Percentiles rank a stretch among this genome's conserved stretches.
phyloP scores from a whole-genome alignment of 2,113 vertebrate species.

The Brachyistius frenatus region DNA sequence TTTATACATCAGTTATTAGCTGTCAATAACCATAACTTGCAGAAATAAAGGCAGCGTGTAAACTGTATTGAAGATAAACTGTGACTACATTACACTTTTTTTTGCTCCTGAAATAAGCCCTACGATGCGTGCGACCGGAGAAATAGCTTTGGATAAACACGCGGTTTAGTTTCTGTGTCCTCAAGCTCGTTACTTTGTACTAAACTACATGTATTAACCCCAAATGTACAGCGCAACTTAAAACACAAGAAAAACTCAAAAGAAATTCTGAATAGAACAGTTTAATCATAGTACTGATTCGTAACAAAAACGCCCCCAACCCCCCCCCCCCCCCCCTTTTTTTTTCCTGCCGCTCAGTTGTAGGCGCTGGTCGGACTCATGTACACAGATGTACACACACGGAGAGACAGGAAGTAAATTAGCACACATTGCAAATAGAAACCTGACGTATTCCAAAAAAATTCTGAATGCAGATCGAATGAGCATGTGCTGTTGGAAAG shows the following conservation, averaged over 20 bases:
- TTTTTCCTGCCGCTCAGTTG: constrained; percentile 57
- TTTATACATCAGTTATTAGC: too few relatives aligned
- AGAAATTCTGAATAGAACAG: constrained; percentile 77
- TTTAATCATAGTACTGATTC: constrained; percentile 81
- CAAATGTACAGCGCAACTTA: not conserved
- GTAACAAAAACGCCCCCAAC: constrained; percentile 82
- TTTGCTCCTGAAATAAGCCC: too few relatives aligned
- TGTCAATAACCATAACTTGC: too few relatives aligned
- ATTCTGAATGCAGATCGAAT: constrained; percentile 55
- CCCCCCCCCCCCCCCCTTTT: constrained; percentile 34
- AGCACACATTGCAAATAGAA: constrained; percentile 72
- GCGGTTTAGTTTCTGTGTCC: too few relatives aligned
- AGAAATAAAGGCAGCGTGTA: too few relatives aligned
- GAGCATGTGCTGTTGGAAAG: constrained; percentile 69
- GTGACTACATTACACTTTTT: too few relatives aligned
- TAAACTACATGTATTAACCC: too few relatives aligned
- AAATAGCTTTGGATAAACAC: too few relatives aligned
- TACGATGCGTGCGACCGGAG: too few relatives aligned
- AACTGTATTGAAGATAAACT: too few relatives aligned
- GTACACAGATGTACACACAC: constrained; percentile 74
- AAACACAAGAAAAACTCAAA: not conserved
- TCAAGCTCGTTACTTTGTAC: too few relatives aligned
- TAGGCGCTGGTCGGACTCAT: constrained; percentile 62
- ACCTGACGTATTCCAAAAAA: constrained; percentile 59
- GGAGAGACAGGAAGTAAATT: constrained; percentile 65